A percentile compares a stretch with the other conserved stretches of the same genome.
These are phyloP conservation scores for Formicarius rufipectus DNA, from an alignment of 2,113 vertebrate genomes.

Conservation along the genomic window DNA sequence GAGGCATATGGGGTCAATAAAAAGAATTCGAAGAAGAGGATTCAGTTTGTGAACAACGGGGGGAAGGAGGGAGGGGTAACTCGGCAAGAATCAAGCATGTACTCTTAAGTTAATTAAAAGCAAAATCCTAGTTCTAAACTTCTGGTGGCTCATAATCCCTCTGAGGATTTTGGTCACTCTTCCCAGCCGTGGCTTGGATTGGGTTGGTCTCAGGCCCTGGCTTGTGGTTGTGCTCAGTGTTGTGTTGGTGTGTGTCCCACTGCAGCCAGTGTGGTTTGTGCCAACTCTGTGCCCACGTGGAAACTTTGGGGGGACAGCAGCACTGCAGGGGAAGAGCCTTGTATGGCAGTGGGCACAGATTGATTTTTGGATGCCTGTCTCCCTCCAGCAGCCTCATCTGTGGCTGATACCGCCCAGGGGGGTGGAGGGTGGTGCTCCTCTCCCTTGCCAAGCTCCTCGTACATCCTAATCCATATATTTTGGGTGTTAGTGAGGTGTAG, in stretches of 20 bases:
- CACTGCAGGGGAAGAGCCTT: neutral
- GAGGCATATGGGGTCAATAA: neutral
- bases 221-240: neutral
- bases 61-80: neutral
- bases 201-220: neutral
- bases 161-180: neutral
- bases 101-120: neutral
- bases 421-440: neutral
- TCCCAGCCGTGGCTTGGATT: neutral
- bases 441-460: neutral
- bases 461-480: neutral
- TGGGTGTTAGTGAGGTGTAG: too few relatives aligned
- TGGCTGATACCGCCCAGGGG: neutral
- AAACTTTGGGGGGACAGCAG: neutral
- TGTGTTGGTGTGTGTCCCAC: accelerated
- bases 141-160: neutral
- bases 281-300: neutral
- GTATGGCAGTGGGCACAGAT: accelerated
- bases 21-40: neutral
- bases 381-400: neutral
- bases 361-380: neutral
- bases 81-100: neutral
- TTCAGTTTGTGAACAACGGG: neutral
- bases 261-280: neutral
- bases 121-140: neutral